Base-by-base conservation (phyloP, 2,888 invertebrate genomes). In the Scaptomyza caliginosa region DNA sequence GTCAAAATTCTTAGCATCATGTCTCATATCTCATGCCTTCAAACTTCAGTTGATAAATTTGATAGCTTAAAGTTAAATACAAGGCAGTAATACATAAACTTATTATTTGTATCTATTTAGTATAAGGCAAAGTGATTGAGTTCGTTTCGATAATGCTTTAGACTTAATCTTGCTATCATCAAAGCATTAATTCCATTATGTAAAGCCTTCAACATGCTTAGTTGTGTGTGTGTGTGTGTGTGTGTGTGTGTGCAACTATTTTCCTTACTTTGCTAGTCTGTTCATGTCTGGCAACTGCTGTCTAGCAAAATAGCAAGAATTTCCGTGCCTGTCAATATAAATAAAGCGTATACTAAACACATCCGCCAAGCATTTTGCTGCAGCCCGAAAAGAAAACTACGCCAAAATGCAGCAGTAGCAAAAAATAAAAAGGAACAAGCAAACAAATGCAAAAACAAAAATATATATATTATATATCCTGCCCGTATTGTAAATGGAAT, bases 291-390 rank as follows among this genome's bases (percentile, higher is more conserved):
- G n/a, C 11, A 71, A 32, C 51, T 24, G 48, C 38, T 39, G 42
- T 73, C 52, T 60, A 36, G 51, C 23, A 23, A 51, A 51, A 59
- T 56, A 40, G 17, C 19, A 19, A 51, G 51, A 46, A 54, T 59
- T 57, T 67, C 63, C 57, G 43, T 50, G 73, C 28, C 51, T 73
- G 74, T 62, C 77, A 77, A 74, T 77, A 77, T 38, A 77, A 60
- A 72, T 64, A 74, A 67, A 72, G 48, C 63, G 67, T 30, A 52
- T 67, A 66, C 73, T 73, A 73, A 73, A 69, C 54, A 69, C 59
- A 73, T 65, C 74, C 77, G 77, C 69, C 62, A 32, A 48, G 32
- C 30, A 56, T 56, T 46, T 46, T 10, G n/a, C 23, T 52, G 40
- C 36, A 52, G 24, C 28, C 21, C 23, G 7, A 40, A 38, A 38